Evolutionary conservation across 2,113 vertebrate species (phyloP), one percentile per base, ranked within the genome.

Genomic region (Chlorodrepanis virens): DNA sequence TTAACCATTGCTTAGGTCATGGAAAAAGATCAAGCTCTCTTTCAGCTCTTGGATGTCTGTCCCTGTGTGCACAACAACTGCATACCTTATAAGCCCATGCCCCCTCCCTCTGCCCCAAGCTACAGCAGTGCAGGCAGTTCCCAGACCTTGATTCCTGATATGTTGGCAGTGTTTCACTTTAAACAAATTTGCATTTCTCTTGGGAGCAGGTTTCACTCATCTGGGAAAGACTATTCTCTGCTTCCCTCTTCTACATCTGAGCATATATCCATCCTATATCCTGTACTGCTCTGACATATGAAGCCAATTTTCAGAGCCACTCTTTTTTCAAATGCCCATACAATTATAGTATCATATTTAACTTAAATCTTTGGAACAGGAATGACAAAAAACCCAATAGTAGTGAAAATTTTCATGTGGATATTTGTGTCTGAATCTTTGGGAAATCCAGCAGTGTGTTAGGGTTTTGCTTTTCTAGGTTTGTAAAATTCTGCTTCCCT

Each of bases 1-100:
- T 89, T 87, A 91, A 84, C 57, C n/a, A 65, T 87, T 91, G 81
- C 87, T 92, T 95, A 95, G 81, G 83, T 94, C 83, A 95, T 94
- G 91, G 93, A 92, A 96, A 95, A 87, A 89, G 87, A 76, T 31
- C 56, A 76, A 59, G 90, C 72, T 60, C 57, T 37, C 57, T 87
- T 20, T 3, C 56, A 71, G 56, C 44, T 91, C 93, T 94, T 78
- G 71, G n/a, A 82, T 95, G 56, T 94, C 93, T 78, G 52, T 71
- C 77, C 69, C 71, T 54, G 57, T 21, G 23, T 47, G 49, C 78
- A 71, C 60, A 84, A 44, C 83, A 90, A 94, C 81, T 87, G 87
- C 81, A 54, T 87, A 47, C 40, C 61, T 94, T 57, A 74, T 64
- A 57, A 64, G 45, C 70, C 37, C 56, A 31, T 19, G 2, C 60